Percentiles rank a stretch among this genome's conserved stretches.
phyloP scores from a whole-genome alignment of 2,797 vertebrate genomes.

The Coregonus ussuriensis region DNA sequence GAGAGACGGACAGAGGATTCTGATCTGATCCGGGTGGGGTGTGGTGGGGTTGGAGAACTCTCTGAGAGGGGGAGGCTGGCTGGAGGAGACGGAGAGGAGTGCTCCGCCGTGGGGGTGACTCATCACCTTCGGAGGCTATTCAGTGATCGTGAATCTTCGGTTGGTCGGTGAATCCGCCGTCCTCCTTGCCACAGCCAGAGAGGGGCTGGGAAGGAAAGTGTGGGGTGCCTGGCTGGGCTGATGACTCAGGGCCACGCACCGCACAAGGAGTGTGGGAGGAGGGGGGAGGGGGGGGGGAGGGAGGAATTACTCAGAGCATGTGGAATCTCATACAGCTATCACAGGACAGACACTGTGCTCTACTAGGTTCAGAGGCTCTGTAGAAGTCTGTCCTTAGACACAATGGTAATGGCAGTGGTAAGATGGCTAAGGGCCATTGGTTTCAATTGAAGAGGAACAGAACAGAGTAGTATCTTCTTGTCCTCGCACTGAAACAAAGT shows the following conservation, averaged over 20 bases:
- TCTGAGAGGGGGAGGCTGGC: conserved; percentile 25
- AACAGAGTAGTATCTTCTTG: not conserved
- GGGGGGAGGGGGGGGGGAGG: conserved; percentile 61
- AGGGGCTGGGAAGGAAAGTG: conserved; percentile 65
- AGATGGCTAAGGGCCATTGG: conserved; percentile 12
- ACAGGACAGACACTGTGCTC: conserved; percentile 82
- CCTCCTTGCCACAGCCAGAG: conserved; percentile 12
- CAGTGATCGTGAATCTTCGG: not conserved
- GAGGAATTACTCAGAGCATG: conserved; percentile 88
- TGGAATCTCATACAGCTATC: conserved; percentile 92
- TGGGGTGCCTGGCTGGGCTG: conserved; percentile 56
- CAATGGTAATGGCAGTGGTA: conserved; percentile 14
- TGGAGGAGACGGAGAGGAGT: conserved; percentile 17
- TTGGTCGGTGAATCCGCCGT: not conserved
- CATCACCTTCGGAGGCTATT: not conserved
- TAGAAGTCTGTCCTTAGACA: not conserved
- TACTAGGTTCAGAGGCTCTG: conserved; percentile 39
- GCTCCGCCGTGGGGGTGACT: conserved; percentile 5
- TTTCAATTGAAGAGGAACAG: conserved; percentile 27
- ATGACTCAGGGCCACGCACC: conserved; percentile 86
- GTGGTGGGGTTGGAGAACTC: not conserved
- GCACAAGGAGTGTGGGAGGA: conserved; percentile 74
- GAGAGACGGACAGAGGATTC: conserved; percentile 8
- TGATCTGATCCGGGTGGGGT: conserved; percentile 6
- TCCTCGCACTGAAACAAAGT: conserved; percentile 32